Percentiles rank a stretch among this genome's conserved stretches.
Evolutionary conservation across 2,113 vertebrate genomes (phyloP).

Genomic region (Ondatra zibethicus): DNA sequence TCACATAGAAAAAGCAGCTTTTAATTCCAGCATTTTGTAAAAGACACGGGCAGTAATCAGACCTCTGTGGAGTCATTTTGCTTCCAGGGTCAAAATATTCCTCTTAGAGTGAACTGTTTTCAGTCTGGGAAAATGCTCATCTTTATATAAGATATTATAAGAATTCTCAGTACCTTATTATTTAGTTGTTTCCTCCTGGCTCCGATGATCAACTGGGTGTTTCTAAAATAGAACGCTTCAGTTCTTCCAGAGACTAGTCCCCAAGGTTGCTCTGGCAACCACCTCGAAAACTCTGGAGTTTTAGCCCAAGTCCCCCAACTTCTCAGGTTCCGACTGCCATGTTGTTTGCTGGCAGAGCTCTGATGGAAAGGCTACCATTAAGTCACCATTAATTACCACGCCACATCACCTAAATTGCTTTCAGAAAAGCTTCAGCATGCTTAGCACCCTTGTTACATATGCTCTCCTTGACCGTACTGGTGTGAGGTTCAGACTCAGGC

Average conservation of each 20-base stretch:
- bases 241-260: conserved; percentile 49
- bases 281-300: conserved; percentile 62
- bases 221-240: conserved; percentile 74
- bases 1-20: background rate
- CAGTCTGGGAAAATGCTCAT: conserved; percentile 18
- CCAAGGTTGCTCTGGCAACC: conserved; percentile 73
- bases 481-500: background rate
- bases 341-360: background rate
- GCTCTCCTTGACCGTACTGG: background rate
- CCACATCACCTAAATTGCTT: background rate
- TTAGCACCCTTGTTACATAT: fast-evolving
- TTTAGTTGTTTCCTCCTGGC: conserved; percentile 57
- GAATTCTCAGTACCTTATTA: conserved; percentile 46
- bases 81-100: conserved; percentile 24
- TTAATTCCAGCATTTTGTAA: background rate
- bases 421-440: background rate
- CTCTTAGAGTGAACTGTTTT: conserved; percentile 19
- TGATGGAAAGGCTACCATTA: background rate
- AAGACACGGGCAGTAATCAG: background rate
- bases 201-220: conserved; percentile 60
- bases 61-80: background rate
- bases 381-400: background rate
- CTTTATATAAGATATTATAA: conserved; percentile 10
- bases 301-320: conserved; percentile 35
- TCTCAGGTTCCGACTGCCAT: background rate